Base-by-base conservation (phyloP, 1,140 invertebrate species). In the Nephila pilipes region DNA sequence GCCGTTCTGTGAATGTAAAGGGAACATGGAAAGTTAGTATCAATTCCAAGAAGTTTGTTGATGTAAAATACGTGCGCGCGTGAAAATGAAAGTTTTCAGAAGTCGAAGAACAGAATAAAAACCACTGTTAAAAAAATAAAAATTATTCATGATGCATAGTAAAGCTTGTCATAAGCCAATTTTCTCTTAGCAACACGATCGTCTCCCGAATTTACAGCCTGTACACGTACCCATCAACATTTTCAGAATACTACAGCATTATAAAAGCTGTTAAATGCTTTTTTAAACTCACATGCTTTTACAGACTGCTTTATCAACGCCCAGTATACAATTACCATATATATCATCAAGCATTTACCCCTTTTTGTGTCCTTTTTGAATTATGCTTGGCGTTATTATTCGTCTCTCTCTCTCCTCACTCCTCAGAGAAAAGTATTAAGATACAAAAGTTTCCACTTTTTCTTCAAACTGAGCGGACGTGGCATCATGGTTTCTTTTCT, bases 391-490 rank as follows among this genome's bases (percentile, higher is more conserved):
- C 25, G 63, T 90, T 91, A 91, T 91, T 87, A 87, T 93, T 93
- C 69, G 46, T 57, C 14, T 54, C 36, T 83, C 80, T 25, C n/a
- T 32, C 63, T 25, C 25, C 32, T 29, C 46, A 29, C 69, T 55
- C 54, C 58, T 36, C 38, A 12, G 36, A 55, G 25, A 81, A 63
- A 57, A 55, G 85, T 83, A 93, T 93, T 93, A 87, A 93, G 91
- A 93, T 93, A 93, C 91, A 93, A 93, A 93, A 93, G 91, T 93
- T 93, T 87, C 69, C 91, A 93, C 91, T 93, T 93, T 85, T 93
- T 93, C 83, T 93, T 87, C 91, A 93, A 93, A 93, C 87, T 93
- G 91, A 81, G 90, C 60, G 90, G 57, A 92, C 83, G 91, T 87
- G 91, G 91, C 91, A 83, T 93, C 85, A 93, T 87, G 85, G 46